These are phyloP conservation scores for Zeus faber DNA, from an alignment of 2,113 vertebrate genomes.

Conservation along the genomic window DNA sequence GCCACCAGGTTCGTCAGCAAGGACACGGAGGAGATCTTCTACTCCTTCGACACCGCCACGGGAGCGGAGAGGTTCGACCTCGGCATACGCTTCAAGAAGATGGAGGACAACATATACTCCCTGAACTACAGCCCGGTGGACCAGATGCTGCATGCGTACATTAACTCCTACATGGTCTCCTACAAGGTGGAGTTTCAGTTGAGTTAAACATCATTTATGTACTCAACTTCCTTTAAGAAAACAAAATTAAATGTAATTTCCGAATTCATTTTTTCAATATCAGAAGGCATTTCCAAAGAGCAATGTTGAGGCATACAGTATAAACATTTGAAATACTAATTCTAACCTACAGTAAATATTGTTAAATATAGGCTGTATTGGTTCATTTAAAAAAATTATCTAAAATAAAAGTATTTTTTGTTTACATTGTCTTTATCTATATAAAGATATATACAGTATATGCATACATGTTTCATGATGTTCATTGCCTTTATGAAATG, in stretches of 20 bases:
- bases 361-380: neutral
- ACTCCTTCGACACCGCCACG: slow-evolving; percentile 63
- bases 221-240: too few species aligned
- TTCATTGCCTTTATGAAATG: too few species aligned
- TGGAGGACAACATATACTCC: slow-evolving; percentile 58
- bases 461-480: too few species aligned
- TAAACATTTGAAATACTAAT: too few species aligned
- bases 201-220: neutral
- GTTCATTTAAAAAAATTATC: neutral
- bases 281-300: too few species aligned
- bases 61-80: slow-evolving; percentile 59
- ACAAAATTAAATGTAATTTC: too few species aligned
- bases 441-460: too few species aligned
- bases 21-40: slow-evolving; percentile 71
- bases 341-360: neutral
- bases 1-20: slow-evolving; percentile 59
- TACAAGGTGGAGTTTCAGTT: slow-evolving; percentile 51
- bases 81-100: slow-evolving; percentile 61
- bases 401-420: too few species aligned
- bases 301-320: too few species aligned
- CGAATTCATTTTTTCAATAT: too few species aligned
- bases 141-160: slow-evolving; percentile 63
- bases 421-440: too few species aligned
- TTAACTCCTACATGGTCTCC: slow-evolving; percentile 52
- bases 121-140: slow-evolving; percentile 75